Conservation (phyloP, 2,888 invertebrate genomes). For the Lepetodrilus schrolli region DNA sequence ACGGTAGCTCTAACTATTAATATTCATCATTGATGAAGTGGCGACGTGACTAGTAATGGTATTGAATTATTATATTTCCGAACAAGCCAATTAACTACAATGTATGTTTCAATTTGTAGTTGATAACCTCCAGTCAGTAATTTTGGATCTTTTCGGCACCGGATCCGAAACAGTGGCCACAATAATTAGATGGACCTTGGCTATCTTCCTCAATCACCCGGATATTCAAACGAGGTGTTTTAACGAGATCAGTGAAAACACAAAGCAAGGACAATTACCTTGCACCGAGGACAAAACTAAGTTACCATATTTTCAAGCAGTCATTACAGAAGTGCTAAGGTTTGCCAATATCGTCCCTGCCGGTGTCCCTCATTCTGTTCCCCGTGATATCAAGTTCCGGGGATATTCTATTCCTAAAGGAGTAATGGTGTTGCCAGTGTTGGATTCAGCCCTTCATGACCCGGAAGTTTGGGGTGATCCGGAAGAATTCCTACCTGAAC, state of each 20-base stretch:
- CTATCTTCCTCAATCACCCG: slow-evolving; percentile 85
- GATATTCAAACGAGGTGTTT: slow-evolving; percentile 75
- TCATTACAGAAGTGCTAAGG: slow-evolving; percentile 60
- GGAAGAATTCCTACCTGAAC: slow-evolving; percentile 54
- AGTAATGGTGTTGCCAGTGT: slow-evolving; percentile 47
- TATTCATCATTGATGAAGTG: too few relatives aligned
- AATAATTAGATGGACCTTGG: slow-evolving; percentile 88
- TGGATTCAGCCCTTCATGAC: slow-evolving; percentile 55
- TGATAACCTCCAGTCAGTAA: slow-evolving; percentile 35
- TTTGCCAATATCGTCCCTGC: slow-evolving; percentile 54
- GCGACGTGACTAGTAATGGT: too few relatives aligned
- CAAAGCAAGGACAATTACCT: slow-evolving; percentile 60
- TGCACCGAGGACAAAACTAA: slow-evolving; percentile 44
- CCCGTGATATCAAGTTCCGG: slow-evolving; percentile 54
- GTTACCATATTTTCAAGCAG: slow-evolving; percentile 58
- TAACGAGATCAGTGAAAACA: slow-evolving; percentile 58
- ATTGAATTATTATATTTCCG: too few relatives aligned
- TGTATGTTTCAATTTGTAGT: too few relatives aligned
- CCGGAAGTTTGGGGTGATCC: slow-evolving; percentile 53
- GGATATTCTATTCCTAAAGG: slow-evolving; percentile 65
- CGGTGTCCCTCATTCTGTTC: slow-evolving; percentile 50
- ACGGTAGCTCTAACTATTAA: too few relatives aligned
- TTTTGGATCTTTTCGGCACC: slow-evolving; percentile 52
- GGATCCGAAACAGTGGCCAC: slow-evolving; percentile 84
- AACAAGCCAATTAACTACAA: too few relatives aligned